Conservation (phyloP, 2,888 invertebrate genomes). For the Scaeva pyrastri region DNA sequence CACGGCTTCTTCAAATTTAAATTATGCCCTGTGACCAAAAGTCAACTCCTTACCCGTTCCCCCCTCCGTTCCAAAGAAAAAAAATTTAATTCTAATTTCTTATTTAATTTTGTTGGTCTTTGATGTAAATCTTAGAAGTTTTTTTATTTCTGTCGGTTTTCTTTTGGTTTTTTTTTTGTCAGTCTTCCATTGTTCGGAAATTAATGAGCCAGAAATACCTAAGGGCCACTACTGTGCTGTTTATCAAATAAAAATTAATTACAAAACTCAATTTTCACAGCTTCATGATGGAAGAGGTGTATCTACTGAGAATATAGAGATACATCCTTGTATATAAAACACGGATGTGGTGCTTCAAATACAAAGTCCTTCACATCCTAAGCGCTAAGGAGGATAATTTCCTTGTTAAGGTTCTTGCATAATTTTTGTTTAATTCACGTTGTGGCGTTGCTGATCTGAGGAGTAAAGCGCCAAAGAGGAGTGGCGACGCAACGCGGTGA, state of each 20-base stretch:
- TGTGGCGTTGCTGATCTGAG: no score
- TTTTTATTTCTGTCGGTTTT: not conserved
- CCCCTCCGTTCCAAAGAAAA: not conserved
- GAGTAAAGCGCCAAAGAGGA: no score
- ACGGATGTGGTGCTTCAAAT: not conserved
- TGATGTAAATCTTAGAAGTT: constrained; percentile 15
- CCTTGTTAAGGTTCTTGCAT: constrained; percentile 23
- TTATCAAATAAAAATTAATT: constrained; percentile 42
- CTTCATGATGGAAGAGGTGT: not conserved
- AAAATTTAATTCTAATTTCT: constrained; percentile 6
- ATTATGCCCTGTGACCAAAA: not conserved
- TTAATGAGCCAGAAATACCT: constrained; percentile 31
- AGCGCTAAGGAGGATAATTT: constrained; percentile 29
- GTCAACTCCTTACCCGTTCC: no score
- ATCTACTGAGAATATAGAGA: not conserved
- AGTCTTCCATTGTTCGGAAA: constrained; percentile 1
- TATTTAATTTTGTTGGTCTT: constrained; percentile 15
- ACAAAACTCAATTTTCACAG: constrained; percentile 26
- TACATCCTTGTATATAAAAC: not conserved
- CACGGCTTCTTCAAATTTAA: not conserved
- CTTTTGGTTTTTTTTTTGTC: not conserved
- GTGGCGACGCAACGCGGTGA: not conserved
- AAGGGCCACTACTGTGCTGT: constrained; percentile 37
- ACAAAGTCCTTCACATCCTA: not conserved
- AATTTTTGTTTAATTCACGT: constrained; percentile 44